Evolutionary conservation across 2,113 vertebrate species (phyloP).

Genomic region (Sorex araneus): DNA sequence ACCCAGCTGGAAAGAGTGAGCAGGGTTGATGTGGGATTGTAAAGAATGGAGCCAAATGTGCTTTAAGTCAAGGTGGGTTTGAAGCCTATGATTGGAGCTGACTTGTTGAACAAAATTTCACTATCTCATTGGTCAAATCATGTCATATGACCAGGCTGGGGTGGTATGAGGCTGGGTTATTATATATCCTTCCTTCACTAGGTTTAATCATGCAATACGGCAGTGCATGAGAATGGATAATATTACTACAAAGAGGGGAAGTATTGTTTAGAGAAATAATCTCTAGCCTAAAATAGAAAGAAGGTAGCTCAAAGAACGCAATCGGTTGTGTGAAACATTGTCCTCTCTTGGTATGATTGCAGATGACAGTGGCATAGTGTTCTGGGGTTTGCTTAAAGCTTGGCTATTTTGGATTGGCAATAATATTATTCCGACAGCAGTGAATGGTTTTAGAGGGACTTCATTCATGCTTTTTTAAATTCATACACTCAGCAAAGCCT

Average conservation of each 20-base stretch:
- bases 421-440: not conserved
- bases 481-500: not conserved
- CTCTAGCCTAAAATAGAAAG: not conserved
- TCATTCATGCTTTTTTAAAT: not conserved
- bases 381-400: conserved; percentile 5
- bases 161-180: not conserved
- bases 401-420: not conserved
- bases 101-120: not conserved
- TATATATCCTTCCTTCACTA: not conserved
- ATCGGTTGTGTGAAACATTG: not conserved
- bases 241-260: conserved; percentile 11
- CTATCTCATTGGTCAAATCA: not conserved
- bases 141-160: not conserved
- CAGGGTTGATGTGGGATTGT: not conserved
- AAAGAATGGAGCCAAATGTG: not conserved
- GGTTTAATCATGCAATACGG: not conserved
- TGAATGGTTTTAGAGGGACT: not conserved
- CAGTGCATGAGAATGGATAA: not conserved
- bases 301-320: not conserved
- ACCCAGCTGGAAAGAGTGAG: not conserved
- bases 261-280: conserved; percentile 23
- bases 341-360: not conserved
- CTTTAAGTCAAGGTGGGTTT: not conserved
- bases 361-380: not conserved
- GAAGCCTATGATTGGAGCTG: not conserved